A percentile compares a stretch with the other conserved stretches of the same genome.
Conservation (phyloP, 1,140 invertebrate species). For the Lordiphosa mommai region DNA sequence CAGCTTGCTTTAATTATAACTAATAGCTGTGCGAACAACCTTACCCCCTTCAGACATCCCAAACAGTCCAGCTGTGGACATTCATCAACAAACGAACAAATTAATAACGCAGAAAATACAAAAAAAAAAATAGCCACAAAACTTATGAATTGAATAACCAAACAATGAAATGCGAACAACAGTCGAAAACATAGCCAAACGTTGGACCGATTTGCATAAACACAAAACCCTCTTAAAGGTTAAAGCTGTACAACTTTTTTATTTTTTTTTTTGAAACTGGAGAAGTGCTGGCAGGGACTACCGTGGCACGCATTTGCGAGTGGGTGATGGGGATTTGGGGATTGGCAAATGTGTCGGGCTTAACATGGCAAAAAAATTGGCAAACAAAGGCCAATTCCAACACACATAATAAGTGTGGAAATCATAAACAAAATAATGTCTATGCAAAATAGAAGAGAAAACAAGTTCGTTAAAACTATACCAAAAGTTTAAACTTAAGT, state of each 20-base stretch:
- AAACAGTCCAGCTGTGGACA: neutral
- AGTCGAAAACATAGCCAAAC: constrained; percentile 3
- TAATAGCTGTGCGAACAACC: constrained; percentile 47
- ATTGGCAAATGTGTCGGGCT: too few relatives aligned
- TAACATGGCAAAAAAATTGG: too few relatives aligned
- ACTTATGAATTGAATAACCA: constrained; percentile 19
- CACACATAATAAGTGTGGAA: too few relatives aligned
- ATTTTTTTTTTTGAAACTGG: neutral
- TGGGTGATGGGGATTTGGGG: neutral
- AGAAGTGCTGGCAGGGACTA: neutral
- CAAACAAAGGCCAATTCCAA: too few relatives aligned
- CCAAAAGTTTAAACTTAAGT: too few relatives aligned
- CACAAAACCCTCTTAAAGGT: constrained; percentile 11
- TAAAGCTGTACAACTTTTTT: constrained; percentile 14
- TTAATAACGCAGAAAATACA: neutral
- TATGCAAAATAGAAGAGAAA: too few relatives aligned
- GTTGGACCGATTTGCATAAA: constrained; percentile 24
- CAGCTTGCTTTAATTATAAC: constrained; percentile 54
- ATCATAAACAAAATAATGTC: too few relatives aligned
- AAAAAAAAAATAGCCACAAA: constrained; percentile 25
- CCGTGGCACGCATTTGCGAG: neutral
- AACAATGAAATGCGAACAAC: constrained; percentile 12
- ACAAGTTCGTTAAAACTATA: too few relatives aligned
- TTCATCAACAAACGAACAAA: neutral
- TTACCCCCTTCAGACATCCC: constrained; percentile 7